Conservation (phyloP, 2,113 vertebrate genomes). For the Platichthys stellatus region DNA sequence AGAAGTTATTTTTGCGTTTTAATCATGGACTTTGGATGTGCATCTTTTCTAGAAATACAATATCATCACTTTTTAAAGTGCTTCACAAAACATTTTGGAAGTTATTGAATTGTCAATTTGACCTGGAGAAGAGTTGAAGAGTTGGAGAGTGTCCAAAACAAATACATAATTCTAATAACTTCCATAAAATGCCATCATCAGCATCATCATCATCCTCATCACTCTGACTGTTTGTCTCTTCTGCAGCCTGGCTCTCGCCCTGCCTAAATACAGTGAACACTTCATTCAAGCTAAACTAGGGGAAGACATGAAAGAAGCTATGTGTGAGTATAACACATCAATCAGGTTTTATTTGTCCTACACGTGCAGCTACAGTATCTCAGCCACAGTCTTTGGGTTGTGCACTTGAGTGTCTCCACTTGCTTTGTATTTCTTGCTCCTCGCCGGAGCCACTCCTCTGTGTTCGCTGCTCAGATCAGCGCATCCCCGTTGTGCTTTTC, state of each 20-base stretch:
- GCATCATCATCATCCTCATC: background rate
- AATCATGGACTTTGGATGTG: background rate
- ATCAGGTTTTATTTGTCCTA: no score
- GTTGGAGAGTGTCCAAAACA: no score
- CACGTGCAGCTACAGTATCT: no score
- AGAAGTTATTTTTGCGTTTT: background rate
- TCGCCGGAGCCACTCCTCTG: constrained; percentile 58
- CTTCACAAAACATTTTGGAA: background rate
- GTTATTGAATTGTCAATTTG: background rate
- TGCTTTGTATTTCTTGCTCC: constrained; percentile 27
- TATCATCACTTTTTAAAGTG: no score
- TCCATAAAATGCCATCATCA: no score
- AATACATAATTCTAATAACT: no score
- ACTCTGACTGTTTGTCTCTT: constrained; percentile 28
- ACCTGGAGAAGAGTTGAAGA: no score
- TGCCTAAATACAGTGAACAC: constrained; percentile 97
- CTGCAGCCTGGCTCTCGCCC: constrained; percentile 93
- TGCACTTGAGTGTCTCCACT: constrained; percentile 32
- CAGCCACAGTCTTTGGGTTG: background rate
- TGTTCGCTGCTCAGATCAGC: constrained; percentile 44
- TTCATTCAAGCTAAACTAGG: constrained; percentile 96
- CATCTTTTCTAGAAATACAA: no score
- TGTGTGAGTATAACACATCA: constrained; percentile 87
- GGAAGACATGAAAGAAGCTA: constrained; percentile 90
- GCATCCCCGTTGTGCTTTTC: constrained; percentile 53